Conservation (phyloP, 2,888 invertebrate species). For the Hedychridium roseum region DNA sequence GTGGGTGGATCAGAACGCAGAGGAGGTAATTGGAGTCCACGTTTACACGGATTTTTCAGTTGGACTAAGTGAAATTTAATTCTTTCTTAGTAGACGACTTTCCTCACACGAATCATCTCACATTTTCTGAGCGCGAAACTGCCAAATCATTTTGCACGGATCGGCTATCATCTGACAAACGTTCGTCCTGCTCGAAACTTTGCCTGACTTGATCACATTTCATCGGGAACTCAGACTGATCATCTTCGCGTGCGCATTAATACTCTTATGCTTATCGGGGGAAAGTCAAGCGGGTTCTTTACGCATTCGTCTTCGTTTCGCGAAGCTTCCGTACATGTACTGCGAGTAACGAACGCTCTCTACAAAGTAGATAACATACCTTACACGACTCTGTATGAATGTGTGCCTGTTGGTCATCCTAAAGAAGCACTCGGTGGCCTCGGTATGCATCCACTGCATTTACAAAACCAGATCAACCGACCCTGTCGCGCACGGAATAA, state of each 20-base stretch:
- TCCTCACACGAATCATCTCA: slow-evolving; percentile 1
- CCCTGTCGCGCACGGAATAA: slow-evolving; percentile 23
- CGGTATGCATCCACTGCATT: slow-evolving; percentile 60
- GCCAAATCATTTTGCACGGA: slow-evolving; percentile 2
- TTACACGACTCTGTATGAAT: slow-evolving; percentile 47
- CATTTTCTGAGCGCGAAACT: not conserved
- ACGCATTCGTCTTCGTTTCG: no score
- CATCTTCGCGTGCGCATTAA: no score
- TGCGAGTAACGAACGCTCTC: no score
- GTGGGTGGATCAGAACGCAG: slow-evolving; percentile 75
- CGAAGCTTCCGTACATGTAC: no score
- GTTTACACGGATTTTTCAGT: slow-evolving; percentile 12
- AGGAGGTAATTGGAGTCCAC: slow-evolving; percentile 68
- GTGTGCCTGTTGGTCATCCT: slow-evolving; percentile 58
- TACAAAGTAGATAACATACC: not conserved
- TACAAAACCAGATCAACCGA: slow-evolving; percentile 62
- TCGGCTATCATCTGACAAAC: not conserved
- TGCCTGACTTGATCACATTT: not conserved
- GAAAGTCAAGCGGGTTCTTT: no score
- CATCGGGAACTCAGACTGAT: no score
- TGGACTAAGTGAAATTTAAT: slow-evolving; percentile 19
- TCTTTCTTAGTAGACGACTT: slow-evolving; percentile 13
- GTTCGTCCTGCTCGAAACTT: slow-evolving; percentile 2
- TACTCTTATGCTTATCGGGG: no score
- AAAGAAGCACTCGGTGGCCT: slow-evolving; percentile 41